phyloP scores from a whole-genome alignment of 1,140 invertebrate species.

The Theocolax elegans region DNA sequence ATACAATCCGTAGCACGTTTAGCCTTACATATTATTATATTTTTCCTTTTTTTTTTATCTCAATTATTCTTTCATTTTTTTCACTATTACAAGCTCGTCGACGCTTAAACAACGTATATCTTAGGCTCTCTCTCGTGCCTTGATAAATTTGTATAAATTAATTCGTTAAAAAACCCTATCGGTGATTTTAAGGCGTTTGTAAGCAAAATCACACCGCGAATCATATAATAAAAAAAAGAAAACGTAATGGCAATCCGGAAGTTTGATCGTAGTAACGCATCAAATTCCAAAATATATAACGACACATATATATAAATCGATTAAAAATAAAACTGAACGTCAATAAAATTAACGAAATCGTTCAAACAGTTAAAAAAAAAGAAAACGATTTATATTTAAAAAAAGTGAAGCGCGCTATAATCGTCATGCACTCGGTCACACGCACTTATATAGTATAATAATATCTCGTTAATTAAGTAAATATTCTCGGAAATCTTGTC shows the following conservation, averaged over 20 bases:
- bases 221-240: constrained; percentile 7
- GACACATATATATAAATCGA: constrained; percentile 34
- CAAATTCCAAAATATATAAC: constrained; percentile 26
- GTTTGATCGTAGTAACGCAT: constrained; percentile 15
- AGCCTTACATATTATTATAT: no score
- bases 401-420: no score
- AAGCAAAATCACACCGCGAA: constrained; percentile 27
- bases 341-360: constrained; percentile 24
- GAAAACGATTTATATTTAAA: no score
- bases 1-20: no score
- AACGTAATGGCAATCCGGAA: not conserved
- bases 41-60: no score
- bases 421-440: constrained; percentile 15
- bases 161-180: not conserved
- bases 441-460: constrained; percentile 14
- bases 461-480: constrained; percentile 63
- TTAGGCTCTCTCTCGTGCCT: constrained; percentile 14
- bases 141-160: constrained; percentile 17
- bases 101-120: constrained; percentile 31
- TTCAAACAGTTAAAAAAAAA: not conserved
- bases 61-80: no score
- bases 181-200: constrained; percentile 22
- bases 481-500: constrained; percentile 58
- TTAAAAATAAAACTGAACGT: constrained; percentile 22
- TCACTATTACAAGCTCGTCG: constrained; percentile 39